These are phyloP conservation scores for Leptothorax acervorum DNA, from an alignment of 2,888 invertebrate genomes.

Conservation along the genomic window DNA sequence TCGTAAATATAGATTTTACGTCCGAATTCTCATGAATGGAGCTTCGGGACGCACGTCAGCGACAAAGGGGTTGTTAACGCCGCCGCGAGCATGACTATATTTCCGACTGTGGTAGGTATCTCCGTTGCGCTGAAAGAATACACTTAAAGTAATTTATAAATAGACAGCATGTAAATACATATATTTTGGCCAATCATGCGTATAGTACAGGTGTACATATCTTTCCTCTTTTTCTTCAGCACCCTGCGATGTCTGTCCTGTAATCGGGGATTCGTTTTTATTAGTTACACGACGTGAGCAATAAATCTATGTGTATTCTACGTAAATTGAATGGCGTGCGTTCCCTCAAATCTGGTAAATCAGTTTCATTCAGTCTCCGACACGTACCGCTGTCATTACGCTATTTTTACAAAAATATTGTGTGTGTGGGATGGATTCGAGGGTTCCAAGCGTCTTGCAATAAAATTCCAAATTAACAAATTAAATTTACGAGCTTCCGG, in stretches of 20 bases:
- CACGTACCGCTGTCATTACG: background rate
- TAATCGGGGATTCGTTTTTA: slow-evolving; percentile 25
- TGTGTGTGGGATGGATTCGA: background rate
- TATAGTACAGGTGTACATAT: background rate
- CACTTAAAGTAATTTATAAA: background rate
- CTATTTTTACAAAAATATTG: background rate
- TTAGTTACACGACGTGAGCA: slow-evolving; percentile 12
- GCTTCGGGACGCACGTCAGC: background rate
- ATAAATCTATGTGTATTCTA: background rate
- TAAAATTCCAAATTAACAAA: background rate
- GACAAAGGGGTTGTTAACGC: background rate
- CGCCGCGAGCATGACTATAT: background rate
- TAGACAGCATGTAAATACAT: background rate
- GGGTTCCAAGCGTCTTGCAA: background rate
- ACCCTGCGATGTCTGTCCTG: background rate
- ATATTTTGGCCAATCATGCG: background rate
- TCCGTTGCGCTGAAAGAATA: background rate
- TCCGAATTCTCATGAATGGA: background rate
- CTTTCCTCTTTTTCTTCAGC: background rate
- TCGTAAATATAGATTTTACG: background rate
- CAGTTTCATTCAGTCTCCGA: slow-evolving; percentile 25
- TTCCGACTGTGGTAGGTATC: background rate
- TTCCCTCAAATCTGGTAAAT: slow-evolving; percentile 45
- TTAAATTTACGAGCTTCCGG: background rate
- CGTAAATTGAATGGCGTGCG: background rate